These are phyloP conservation scores for Phoebastria nigripes DNA, from an alignment of 2,797 vertebrate species.

Conservation along the genomic window DNA sequence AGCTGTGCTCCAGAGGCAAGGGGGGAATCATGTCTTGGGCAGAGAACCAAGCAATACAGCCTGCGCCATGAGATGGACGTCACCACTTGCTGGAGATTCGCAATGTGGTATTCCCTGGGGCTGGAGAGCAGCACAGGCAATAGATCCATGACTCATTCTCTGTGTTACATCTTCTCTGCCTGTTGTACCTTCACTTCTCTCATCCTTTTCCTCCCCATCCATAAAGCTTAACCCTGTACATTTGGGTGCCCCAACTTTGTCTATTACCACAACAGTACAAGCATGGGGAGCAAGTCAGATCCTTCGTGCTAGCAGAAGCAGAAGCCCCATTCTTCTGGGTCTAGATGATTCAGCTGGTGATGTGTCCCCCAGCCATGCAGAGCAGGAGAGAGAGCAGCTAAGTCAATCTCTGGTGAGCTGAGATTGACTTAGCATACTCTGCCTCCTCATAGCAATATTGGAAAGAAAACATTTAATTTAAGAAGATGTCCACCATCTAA, in stretches of 20 bases:
- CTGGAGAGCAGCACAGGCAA: not conserved
- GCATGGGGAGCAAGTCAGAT: not conserved
- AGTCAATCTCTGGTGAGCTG: not conserved
- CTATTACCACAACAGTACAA: not conserved
- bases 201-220: not conserved
- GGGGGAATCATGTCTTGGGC: not conserved
- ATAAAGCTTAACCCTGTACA: not conserved
- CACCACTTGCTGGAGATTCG: not conserved
- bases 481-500: not conserved
- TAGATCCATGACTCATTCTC: fast-evolving
- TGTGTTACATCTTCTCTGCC: not conserved
- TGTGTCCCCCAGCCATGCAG: not conserved
- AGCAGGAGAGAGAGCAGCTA: not conserved
- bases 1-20: not conserved
- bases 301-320: not conserved
- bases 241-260: not conserved
- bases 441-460: not conserved
- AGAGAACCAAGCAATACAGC: not conserved
- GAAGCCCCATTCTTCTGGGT: not conserved
- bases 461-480: not conserved
- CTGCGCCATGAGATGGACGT: not conserved
- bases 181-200: not conserved
- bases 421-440: not conserved
- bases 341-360: not conserved
- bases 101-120: not conserved